Evolutionary conservation across 2,113 vertebrate species (phyloP).

Genomic region (Lethenteron reissneri): DNA sequence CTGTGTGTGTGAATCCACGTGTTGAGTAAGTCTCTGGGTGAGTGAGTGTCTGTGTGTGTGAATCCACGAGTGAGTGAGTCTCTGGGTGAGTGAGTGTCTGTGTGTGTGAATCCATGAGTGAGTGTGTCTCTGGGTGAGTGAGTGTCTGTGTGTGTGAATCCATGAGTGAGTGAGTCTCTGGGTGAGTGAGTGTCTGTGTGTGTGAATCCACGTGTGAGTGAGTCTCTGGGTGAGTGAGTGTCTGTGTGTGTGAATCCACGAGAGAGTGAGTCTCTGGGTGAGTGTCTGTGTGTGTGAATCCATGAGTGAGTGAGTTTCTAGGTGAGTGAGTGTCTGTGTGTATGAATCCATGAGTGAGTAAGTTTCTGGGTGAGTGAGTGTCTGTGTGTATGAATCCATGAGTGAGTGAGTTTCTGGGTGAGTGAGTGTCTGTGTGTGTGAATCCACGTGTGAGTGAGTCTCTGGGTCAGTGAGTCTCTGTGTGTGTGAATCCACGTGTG

Average conservation of each 20-base stretch:
- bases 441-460: neutral
- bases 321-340: neutral
- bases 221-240: neutral
- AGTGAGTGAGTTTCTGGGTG: neutral
- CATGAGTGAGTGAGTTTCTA: neutral
- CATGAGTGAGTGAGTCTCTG: no score
- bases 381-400: neutral
- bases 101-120: neutral
- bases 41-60: constrained; percentile 3
- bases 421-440: neutral
- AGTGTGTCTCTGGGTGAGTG: neutral
- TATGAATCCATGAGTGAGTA: neutral
- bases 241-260: neutral
- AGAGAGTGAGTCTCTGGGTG: neutral
- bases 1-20: no score
- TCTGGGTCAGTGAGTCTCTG: neutral
- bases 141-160: neutral
- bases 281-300: constrained; percentile 2
- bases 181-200: neutral
- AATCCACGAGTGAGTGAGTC: neutral
- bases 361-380: neutral
- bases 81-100: neutral
- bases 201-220: neutral
- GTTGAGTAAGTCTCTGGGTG: neutral
- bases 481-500: neutral